These are phyloP conservation scores for Drymonia ruficornis DNA, from an alignment of 2,888 invertebrate genomes.

Conservation along the genomic window DNA sequence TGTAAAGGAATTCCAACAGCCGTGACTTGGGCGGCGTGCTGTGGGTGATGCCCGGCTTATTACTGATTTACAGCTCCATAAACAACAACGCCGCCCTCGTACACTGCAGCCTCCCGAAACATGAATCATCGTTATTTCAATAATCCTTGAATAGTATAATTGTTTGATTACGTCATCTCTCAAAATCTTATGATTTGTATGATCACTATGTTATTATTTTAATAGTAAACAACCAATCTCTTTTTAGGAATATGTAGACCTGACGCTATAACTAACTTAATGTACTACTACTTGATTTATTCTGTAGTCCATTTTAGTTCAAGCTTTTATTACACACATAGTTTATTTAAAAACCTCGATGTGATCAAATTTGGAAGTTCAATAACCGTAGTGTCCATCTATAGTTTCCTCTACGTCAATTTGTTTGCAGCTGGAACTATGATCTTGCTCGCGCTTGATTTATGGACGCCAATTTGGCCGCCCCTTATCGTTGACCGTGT, in stretches of 20 bases:
- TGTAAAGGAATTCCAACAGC: conserved; percentile 49
- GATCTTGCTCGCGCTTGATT: conserved; percentile 50
- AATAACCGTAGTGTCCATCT: conserved; percentile 47
- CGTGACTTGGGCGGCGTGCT: conserved; percentile 24
- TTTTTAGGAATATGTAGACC: too few species aligned
- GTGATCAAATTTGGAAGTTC: conserved; percentile 29
- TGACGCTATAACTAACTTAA: too few species aligned
- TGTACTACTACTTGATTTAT: background rate
- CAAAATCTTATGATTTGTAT: conserved; percentile 13
- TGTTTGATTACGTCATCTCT: conserved; percentile 14
- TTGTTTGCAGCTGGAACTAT: conserved; percentile 45
- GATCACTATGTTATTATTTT: conserved; percentile 7
- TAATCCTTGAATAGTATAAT: conserved; percentile 11
- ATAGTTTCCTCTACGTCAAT: conserved; percentile 19
- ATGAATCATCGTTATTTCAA: conserved; percentile 23
- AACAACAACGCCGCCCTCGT: conserved; percentile 50
- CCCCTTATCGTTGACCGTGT: conserved; percentile 56
- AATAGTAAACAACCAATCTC: background rate
- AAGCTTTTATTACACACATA: background rate
- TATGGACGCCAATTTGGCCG: conserved; percentile 54
- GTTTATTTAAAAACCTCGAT: background rate
- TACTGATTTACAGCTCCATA: conserved; percentile 57
- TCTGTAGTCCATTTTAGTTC: background rate
- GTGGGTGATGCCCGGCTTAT: conserved; percentile 46
- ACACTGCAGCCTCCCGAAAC: conserved; percentile 28